Conservation (phyloP, 2,113 vertebrate species). For the Ptyas mucosa region DNA sequence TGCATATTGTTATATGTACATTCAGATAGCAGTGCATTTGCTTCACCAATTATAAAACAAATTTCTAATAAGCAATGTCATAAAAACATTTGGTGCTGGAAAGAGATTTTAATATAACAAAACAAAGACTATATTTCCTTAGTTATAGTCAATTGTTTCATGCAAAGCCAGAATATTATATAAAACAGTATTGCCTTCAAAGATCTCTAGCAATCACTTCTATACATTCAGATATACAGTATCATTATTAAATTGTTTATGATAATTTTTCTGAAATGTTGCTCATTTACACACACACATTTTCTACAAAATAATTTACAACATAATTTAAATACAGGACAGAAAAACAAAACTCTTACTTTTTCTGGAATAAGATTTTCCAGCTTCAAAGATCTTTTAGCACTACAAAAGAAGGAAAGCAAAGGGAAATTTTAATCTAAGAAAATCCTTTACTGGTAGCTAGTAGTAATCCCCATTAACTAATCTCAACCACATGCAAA, state of each 20-base stretch:
- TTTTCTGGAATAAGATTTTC: constrained; percentile 48
- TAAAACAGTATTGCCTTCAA: constrained; percentile 34
- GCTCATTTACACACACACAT: constrained; percentile 2
- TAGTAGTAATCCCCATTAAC: background rate
- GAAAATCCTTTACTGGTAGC: constrained; percentile 12
- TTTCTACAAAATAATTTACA: background rate
- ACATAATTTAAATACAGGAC: background rate
- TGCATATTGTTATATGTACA: constrained; percentile 60
- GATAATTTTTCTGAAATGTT: constrained; percentile 16
- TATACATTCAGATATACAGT: background rate
- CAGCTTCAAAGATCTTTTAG: constrained; percentile 72
- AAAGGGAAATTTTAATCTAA: constrained; percentile 38
- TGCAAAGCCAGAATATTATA: constrained; percentile 47
- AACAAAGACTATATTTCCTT: constrained; percentile 39
- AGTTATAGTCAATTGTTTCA: constrained; percentile 39
- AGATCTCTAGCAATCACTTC: constrained; percentile 45
- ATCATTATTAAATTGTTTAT: constrained; percentile 28
- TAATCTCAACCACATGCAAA: constrained; percentile 2
- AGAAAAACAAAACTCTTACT: constrained; percentile 70
- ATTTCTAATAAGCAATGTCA: constrained; percentile 66
- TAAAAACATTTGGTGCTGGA: constrained; percentile 52
- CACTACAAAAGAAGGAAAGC: constrained; percentile 67
- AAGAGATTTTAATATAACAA: constrained; percentile 50
- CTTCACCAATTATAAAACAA: constrained; percentile 59
- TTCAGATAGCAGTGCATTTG: constrained; percentile 60